Evolutionary conservation across 2,113 vertebrate genomes (phyloP), one percentile per base, ranked within the genome.

Genomic region (Heterochromis multidens): DNA sequence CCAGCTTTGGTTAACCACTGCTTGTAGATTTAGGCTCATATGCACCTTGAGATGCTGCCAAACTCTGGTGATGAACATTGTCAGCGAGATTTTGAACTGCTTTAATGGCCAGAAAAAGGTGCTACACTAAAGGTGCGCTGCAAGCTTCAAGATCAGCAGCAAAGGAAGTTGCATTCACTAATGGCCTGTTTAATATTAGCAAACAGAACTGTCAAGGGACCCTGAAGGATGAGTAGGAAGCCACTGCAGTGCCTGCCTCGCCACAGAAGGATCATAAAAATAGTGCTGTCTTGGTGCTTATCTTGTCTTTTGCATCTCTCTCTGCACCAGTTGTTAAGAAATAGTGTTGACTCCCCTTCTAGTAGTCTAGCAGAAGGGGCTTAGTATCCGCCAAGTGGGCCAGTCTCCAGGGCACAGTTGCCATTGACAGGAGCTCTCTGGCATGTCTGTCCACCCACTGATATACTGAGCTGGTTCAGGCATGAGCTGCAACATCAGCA

Each of bases 1-100:
- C 96, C 95, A 96, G 95, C 93, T 56, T 90, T 91, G 92, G 93
- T 95, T 97, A 97, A 97, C 96, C 95, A 93, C 89, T 94, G 92
- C 92, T 90, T 92, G 93, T 91, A 93, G 93, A 91, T 87, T 86
- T 89, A 35, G 63, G 74, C 62, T 87, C 16, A 25, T 61, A 37
- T 63, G 81, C 62, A 72, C 90, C 90, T 88, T 43, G 33, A 84
- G 63, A 78, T 3, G 5, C 12, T 81, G 59, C 10, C 56, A 70
- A 85, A 89, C 80, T 83, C 76, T 13, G 43, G 9, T 23, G 63
- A 52, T 16, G 74, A 62, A 52, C 49, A 17, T 29, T 52, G 85
- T 40, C 83, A 17, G 25, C 8, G 31, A 40, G 58, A 59, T 72
- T 17, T 29, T 6, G 56, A 35, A 9, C 52, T 25, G 43, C 83